A percentile compares a stretch with the other conserved stretches of the same genome.
Conservation (phyloP, 2,797 vertebrate genomes). For the Dipus sagitta region DNA sequence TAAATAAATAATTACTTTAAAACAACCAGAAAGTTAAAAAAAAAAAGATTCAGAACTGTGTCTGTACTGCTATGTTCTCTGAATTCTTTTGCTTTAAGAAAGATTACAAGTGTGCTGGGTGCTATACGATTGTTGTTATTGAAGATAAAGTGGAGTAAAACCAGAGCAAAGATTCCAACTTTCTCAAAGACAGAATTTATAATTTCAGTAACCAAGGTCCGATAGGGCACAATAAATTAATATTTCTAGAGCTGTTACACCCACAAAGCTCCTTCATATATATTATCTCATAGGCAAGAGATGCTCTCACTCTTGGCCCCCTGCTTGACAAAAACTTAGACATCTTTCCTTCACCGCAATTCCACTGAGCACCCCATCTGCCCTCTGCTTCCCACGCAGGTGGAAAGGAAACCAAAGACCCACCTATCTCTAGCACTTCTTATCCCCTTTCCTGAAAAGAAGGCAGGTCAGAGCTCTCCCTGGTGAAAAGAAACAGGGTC, state of each 20-base stretch:
- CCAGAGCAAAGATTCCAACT: slow-evolving; percentile 43
- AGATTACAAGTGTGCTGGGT: not conserved
- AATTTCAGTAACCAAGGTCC: not conserved
- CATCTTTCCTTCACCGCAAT: not conserved
- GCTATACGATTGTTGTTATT: not conserved
- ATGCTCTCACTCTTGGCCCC: not conserved
- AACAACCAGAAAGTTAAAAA: no score
- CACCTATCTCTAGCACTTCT: not conserved
- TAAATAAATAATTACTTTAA: no score
- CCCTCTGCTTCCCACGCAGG: not conserved
- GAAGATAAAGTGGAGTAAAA: slow-evolving; percentile 5
- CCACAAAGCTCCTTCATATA: slow-evolving; percentile 31
- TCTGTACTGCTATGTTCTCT: not conserved
- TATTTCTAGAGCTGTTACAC: not conserved
- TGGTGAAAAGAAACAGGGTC: not conserved
- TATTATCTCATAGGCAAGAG: not conserved
- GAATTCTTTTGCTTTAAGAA: slow-evolving; percentile 37
- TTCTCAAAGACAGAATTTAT: slow-evolving; percentile 49
- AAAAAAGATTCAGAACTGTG: not conserved
- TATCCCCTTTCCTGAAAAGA: slow-evolving; percentile 15
- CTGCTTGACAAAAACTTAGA: not conserved
- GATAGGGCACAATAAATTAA: not conserved
- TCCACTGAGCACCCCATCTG: not conserved
- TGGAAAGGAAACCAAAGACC: slow-evolving; percentile 41
- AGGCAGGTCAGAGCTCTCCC: not conserved